These are phyloP conservation scores for Tetraneura akinire DNA, from an alignment of 1,140 invertebrate species.

Conservation along the genomic window DNA sequence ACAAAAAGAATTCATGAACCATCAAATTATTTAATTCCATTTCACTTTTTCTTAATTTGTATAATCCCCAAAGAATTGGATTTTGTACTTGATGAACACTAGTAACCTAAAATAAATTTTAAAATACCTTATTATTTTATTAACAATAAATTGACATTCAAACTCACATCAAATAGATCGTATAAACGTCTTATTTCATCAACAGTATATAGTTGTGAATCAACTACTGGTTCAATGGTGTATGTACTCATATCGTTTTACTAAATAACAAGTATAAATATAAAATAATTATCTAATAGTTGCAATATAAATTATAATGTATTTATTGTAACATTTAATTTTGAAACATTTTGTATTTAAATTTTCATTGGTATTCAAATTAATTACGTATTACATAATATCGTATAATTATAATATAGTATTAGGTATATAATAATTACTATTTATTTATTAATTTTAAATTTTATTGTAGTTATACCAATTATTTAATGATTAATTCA, in stretches of 20 bases:
- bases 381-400: too few relatives aligned
- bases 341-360: too few relatives aligned
- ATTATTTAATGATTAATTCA: too few relatives aligned
- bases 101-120: not conserved
- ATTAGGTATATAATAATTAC: too few relatives aligned
- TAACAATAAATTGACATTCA: not conserved
- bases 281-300: too few relatives aligned
- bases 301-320: too few relatives aligned
- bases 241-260: not conserved
- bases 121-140: not conserved
- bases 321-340: too few relatives aligned
- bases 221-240: constrained; percentile 17
- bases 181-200: constrained; percentile 30
- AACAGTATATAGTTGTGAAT: not conserved
- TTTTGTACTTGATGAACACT: constrained; percentile 22
- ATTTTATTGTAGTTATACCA: too few relatives aligned
- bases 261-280: too few relatives aligned
- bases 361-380: too few relatives aligned
- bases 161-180: constrained; percentile 33
- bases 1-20: constrained; percentile 21
- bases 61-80: constrained; percentile 25
- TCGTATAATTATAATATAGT: too few relatives aligned
- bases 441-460: too few relatives aligned
- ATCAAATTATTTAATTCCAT: constrained; percentile 1
- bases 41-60: constrained; percentile 21